Evolutionary conservation across 2,888 invertebrate genomes (phyloP), one percentile per base, ranked within the genome.

Genomic region (Octodonta nipae): DNA sequence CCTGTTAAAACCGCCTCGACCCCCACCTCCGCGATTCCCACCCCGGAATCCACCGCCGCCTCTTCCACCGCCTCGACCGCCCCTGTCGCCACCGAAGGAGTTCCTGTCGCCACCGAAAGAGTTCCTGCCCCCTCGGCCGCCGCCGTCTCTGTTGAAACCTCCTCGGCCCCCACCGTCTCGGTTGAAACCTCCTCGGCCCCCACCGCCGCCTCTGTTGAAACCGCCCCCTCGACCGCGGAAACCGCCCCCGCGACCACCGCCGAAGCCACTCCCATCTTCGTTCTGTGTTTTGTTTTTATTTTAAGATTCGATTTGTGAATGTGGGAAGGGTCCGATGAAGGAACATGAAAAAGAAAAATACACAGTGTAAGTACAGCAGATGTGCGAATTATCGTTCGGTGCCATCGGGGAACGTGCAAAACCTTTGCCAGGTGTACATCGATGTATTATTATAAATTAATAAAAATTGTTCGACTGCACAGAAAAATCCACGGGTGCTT

Each of bases 331-430:
- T 24, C 14, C 31, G 36, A 38, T 35, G 40, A 51, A 46, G 50
- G 48, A 53, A 52, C 49, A 44, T 52, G 49, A 50, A 50, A 47
- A 41, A 49, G 50, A 49, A 47, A 41, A 40, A 36, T n/a, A n/a
- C n/a, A n/a, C n/a, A n/a, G 42, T 39, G 47, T 59, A 49, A 60
- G 57, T 54, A 57, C 56, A 60, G 59, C 52, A 48, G 52, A 54
- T 28, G 42, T 30, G 53, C 51, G 46, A 49, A 46, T 44, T 39
- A 42, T 41, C 37, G 33, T 35, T 30, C 33, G 11, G 22, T 20
- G 36, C n/a, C n/a, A n/a, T n/a, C 30, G 34, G 50, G 50, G 43
- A 58, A 58, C 54, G 55, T 58, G 55, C 55, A 55, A 45, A 34
- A 31, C 40, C 38, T 22, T 22, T 2, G 4, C 11, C n/a, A n/a